phyloP scores from a whole-genome alignment of 2,797 vertebrate species.

The Platyrinchus mystaceus region DNA sequence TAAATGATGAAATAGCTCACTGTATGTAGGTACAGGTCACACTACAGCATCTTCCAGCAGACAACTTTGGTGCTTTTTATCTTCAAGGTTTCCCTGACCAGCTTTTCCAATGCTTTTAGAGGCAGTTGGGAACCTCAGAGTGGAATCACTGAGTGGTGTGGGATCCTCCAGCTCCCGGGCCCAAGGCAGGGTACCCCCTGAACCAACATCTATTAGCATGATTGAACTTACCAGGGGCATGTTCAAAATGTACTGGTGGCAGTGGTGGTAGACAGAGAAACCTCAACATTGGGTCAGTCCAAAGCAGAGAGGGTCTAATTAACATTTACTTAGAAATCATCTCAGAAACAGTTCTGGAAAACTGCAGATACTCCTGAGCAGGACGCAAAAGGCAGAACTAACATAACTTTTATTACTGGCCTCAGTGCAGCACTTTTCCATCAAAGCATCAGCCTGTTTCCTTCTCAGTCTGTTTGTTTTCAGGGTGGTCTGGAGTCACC shows the following conservation, averaged over 20 bases:
- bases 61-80: fast-evolving
- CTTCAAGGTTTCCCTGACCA: neutral
- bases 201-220: neutral
- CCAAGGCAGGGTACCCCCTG: neutral
- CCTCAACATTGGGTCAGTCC: neutral
- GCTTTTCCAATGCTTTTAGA: neutral
- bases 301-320: neutral
- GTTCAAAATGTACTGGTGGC: neutral
- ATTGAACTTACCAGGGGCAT: neutral
- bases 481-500: neutral
- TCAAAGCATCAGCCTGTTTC: neutral
- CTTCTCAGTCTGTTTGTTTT: neutral
- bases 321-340: neutral
- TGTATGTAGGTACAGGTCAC: neutral
- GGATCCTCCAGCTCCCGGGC: neutral
- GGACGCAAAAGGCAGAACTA: neutral
- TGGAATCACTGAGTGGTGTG: neutral
- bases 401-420: neutral
- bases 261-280: neutral
- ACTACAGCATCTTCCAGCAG: neutral
- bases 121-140: neutral
- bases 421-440: neutral
- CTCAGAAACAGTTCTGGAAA: neutral
- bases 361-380: neutral
- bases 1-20: neutral